phyloP scores from a whole-genome alignment of 64 coral and sea anemone species.

The Montipora efflorescens region DNA sequence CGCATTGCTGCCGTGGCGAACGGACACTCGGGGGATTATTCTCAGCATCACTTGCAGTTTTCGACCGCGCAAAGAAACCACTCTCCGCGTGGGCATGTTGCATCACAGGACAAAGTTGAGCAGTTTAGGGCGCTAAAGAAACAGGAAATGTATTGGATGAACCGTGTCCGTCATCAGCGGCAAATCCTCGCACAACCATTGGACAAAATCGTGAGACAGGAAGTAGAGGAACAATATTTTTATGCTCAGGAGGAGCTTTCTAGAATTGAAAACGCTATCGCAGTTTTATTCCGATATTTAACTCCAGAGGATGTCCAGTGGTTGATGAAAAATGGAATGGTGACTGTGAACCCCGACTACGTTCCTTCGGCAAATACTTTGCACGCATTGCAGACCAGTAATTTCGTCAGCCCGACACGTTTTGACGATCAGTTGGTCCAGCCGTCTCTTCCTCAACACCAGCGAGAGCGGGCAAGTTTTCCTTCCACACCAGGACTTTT shows the following conservation, averaged over 20 bases:
- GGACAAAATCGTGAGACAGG: constrained; percentile 22
- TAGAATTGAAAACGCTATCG: constrained; percentile 56
- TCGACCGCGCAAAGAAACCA: background rate
- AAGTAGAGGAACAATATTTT: constrained; percentile 62
- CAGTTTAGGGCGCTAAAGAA: constrained; percentile 29
- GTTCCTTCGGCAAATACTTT: background rate
- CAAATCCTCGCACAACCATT: constrained; percentile 46
- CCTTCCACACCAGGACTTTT: background rate
- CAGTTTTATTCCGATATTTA: constrained; percentile 33
- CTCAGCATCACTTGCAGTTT: background rate
- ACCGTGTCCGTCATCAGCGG: constrained; percentile 37
- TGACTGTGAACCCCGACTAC: background rate
- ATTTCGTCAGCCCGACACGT: background rate
- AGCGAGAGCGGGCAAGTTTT: background rate
- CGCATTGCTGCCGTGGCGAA: background rate
- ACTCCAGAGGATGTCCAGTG: constrained; percentile 31
- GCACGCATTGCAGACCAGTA: constrained; percentile 20
- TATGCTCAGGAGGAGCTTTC: constrained; percentile 53
- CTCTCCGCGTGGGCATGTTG: background rate
- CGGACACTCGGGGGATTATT: background rate
- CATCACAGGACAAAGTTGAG: background rate
- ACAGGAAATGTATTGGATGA: constrained; percentile 63
- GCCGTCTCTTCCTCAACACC: constrained; percentile 29
- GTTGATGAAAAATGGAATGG: constrained; percentile 29
- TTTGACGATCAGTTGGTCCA: background rate